Evolutionary conservation across 2,888 invertebrate genomes (phyloP), one percentile per base, ranked within the genome.

Genomic region (Serripes groenlandicus): DNA sequence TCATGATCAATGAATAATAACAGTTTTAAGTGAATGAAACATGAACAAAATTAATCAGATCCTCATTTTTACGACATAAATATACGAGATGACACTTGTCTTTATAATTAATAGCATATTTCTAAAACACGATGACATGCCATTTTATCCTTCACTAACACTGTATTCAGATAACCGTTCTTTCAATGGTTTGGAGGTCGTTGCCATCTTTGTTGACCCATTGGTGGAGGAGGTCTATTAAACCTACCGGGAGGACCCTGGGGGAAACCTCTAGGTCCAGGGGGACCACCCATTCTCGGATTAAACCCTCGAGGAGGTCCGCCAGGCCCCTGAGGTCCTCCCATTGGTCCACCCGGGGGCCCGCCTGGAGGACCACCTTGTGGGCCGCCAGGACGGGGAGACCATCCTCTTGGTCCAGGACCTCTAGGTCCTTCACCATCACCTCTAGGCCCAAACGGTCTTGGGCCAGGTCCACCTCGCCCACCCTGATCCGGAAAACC

Each of bases 201-300:
- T 15, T 86, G 75, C 83, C 83, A 86, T 30, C 85, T 72, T 23
- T 83, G 72, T 62, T 81, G 80, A 52, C 83, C 86, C 81, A 81
- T 81, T 32, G 81, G 81, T 28, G 83, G 80, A 42, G 83, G 85
- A 30, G 83, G 86, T 72, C 83, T 52, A 66, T 81, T 82, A 32
- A 83, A 83, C 54, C 83, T 73, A 15, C 86, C 86, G 49, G 81
- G 83, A 52, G 86, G 86, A 3, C 86, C 79, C 21, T 54, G 79
- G 58, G 66, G 77, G 30, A 79, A 82, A n/a, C 85, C 85, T 66
- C 82, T 70, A n/a, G 85, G 85, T 15, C 85, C 85, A 18, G 72
- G 72, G 26, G 81, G 81, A 4, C 85, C 85, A 21, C 81, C 81
- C 81, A 85, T 81, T 37, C 85, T 70, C 34, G 85, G 85, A 75